Evolutionary conservation across 2,797 vertebrate genomes (phyloP).

Genomic region (Notamacropus eugenii): DNA sequence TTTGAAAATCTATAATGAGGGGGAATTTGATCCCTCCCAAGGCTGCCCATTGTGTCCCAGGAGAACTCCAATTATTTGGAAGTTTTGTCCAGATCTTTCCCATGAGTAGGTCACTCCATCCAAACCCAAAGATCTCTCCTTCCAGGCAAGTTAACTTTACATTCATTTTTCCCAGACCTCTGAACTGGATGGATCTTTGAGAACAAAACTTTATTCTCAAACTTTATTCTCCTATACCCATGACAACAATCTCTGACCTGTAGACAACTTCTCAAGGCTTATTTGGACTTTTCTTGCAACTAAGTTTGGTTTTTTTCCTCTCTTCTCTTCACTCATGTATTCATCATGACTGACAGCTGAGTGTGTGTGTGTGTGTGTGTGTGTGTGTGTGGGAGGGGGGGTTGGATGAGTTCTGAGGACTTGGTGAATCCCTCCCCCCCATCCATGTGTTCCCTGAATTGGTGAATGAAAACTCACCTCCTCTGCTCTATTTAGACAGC

Average conservation of each 20-base stretch:
- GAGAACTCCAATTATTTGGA: neutral
- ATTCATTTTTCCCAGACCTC: neutral
- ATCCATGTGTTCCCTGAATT: neutral
- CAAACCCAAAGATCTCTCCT: neutral
- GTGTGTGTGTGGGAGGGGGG: neutral
- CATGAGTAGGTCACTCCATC: neutral
- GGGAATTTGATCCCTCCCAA: neutral
- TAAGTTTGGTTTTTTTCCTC: neutral
- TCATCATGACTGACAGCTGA: neutral
- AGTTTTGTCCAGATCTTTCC: neutral
- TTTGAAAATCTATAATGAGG: neutral
- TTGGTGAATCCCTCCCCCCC: neutral
- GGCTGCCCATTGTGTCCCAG: neutral
- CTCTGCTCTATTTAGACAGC: neutral
- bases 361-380: neutral
- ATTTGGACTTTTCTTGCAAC: neutral
- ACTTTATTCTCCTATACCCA: neutral
- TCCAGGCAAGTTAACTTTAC: neutral
- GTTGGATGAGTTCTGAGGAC: neutral
- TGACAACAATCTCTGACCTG: neutral
- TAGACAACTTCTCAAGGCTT: neutral
- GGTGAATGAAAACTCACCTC: neutral
- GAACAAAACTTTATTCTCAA: neutral
- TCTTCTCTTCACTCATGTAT: neutral
- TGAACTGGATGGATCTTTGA: neutral